Evolutionary conservation across 2,797 vertebrate genomes (phyloP).

Genomic region (Falco novaeseelandiae): DNA sequence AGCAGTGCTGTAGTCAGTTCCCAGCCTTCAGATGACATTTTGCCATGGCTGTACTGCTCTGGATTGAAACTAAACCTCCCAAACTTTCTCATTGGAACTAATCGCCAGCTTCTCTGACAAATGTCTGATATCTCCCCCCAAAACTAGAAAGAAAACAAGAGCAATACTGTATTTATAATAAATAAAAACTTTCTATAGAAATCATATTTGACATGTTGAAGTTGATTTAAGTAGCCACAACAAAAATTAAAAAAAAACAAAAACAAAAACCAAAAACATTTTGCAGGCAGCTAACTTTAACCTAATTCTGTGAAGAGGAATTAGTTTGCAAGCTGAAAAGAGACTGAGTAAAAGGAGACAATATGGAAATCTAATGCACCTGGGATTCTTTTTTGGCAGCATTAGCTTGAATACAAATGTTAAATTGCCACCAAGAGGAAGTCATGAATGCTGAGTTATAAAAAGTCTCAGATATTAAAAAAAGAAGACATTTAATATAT

Average conservation of each 20-base stretch:
- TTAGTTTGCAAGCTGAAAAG: neutral
- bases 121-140: neutral
- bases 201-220: neutral
- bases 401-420: neutral
- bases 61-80: neutral
- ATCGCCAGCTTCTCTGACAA: neutral
- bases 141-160: neutral
- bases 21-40: neutral
- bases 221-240: neutral
- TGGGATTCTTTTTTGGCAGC: neutral
- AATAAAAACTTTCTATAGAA: neutral
- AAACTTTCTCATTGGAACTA: neutral
- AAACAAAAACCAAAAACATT: neutral
- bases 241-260: neutral
- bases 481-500: neutral
- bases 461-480: neutral
- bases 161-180: fast-evolving
- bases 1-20: neutral
- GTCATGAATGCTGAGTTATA: neutral
- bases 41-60: fast-evolving
- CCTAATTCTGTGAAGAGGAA: neutral
- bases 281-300: neutral
- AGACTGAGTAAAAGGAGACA: neutral
- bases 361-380: neutral
- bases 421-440: neutral